phyloP scores from a whole-genome alignment of 2,113 vertebrate genomes.

The Emydocephalus ijimae region DNA sequence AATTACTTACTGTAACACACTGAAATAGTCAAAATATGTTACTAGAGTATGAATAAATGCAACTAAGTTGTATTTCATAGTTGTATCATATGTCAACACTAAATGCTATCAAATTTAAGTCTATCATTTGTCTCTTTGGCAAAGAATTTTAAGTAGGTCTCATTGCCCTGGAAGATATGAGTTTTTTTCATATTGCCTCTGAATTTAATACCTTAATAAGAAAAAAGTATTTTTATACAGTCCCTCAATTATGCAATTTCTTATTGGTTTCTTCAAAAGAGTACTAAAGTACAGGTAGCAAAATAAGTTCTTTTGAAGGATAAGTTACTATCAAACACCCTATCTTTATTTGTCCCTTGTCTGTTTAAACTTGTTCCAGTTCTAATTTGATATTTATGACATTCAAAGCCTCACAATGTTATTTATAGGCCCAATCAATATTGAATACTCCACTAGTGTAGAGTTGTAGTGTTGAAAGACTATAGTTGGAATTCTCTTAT shows the following conservation, averaged over 20 bases:
- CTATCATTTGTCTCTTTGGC: background rate
- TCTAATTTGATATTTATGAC: background rate
- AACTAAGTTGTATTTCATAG: background rate
- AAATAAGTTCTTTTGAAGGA: background rate
- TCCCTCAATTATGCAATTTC: background rate
- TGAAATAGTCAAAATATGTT: background rate
- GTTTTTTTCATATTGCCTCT: background rate
- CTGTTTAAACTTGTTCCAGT: background rate
- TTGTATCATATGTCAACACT: background rate
- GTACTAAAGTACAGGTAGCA: background rate
- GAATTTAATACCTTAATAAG: background rate
- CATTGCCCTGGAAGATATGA: background rate
- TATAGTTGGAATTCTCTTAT: background rate
- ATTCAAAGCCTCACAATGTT: background rate
- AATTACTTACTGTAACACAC: background rate
- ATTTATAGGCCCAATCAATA: background rate
- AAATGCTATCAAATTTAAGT: background rate
- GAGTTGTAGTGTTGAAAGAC: background rate
- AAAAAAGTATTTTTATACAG: background rate
- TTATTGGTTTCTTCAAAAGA: background rate
- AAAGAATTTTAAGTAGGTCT: background rate
- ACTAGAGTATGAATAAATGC: background rate
- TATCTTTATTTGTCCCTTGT: background rate
- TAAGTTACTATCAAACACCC: background rate
- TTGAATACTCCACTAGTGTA: accelerated